Conservation (phyloP, 2,113 vertebrate genomes). For the Corvus cornix region DNA sequence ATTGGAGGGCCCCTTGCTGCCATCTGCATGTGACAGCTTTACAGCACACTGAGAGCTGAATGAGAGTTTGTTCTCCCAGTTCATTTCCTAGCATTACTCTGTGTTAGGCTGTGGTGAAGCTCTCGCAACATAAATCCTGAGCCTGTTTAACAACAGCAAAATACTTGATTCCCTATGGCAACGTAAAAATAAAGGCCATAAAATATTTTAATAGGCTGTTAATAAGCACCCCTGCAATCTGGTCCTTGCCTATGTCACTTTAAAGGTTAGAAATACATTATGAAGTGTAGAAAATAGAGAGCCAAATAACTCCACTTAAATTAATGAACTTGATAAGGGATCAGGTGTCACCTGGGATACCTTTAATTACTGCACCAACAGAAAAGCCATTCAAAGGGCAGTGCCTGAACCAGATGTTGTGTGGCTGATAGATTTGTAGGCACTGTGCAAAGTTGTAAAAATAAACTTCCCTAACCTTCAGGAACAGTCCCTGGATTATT, state of each 20-base stretch:
- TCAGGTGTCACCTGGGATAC: conserved; percentile 59
- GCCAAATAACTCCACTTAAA: conserved; percentile 61
- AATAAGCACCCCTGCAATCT: conserved; percentile 46
- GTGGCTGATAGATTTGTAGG: conserved; percentile 49
- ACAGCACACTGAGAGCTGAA: background rate
- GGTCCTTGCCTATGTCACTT: conserved; percentile 64
- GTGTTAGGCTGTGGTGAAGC: background rate
- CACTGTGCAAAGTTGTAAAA: conserved; percentile 48
- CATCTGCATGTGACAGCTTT: conserved; percentile 12
- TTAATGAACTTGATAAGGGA: conserved; percentile 67
- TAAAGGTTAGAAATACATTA: conserved; percentile 66
- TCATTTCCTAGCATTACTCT: conserved; percentile 27
- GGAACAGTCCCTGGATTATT: conserved; percentile 40
- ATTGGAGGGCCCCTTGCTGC: conserved; percentile 5
- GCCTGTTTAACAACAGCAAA: conserved; percentile 36
- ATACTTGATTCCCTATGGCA: conserved; percentile 53
- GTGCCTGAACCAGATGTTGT: conserved; percentile 40
- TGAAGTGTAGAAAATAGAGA: conserved; percentile 50
- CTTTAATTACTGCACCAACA: conserved; percentile 66
- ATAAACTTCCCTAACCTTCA: conserved; percentile 45
- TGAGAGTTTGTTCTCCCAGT: conserved; percentile 47
- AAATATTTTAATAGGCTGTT: conserved; percentile 69
- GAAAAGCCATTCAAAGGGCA: conserved; percentile 57
- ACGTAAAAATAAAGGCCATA: conserved; percentile 49
- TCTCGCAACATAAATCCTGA: conserved; percentile 54